Percentiles rank a stretch among this genome's conserved stretches.
These are phyloP conservation scores for Tyria jacobaeae DNA, from an alignment of 2,888 invertebrate species.

Conservation along the genomic window DNA sequence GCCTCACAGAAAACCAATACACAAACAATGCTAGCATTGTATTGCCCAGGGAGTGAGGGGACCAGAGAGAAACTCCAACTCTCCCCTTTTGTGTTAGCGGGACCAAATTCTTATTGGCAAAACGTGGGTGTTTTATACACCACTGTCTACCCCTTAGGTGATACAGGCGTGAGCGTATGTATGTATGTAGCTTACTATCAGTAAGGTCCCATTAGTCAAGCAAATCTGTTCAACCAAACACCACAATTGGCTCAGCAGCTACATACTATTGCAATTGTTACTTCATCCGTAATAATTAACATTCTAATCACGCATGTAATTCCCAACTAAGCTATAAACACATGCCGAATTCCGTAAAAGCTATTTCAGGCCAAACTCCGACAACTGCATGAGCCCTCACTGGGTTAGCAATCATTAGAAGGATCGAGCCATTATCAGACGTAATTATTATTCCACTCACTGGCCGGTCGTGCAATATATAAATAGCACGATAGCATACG, in stretches of 20 bases:
- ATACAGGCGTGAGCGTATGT: too few species aligned
- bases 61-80: too few species aligned
- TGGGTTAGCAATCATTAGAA: constrained; percentile 8
- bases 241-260: too few species aligned
- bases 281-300: background rate
- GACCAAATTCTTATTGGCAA: too few species aligned
- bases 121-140: too few species aligned
- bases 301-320: background rate
- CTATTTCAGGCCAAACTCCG: constrained; percentile 2
- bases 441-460: constrained; percentile 15
- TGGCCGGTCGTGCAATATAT: constrained; percentile 21
- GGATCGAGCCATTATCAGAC: constrained; percentile 5
- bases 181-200: background rate
- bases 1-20: too few species aligned
- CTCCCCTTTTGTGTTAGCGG: too few species aligned
- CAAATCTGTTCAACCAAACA: background rate
- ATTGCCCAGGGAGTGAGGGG: too few species aligned
- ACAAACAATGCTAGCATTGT: too few species aligned
- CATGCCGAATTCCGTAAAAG: constrained; percentile 3
- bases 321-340: constrained; percentile 3
- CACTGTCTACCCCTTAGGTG: too few species aligned
- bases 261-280: background rate
- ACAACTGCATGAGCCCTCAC: background rate
- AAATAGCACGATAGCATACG: constrained; percentile 20
- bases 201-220: background rate